These are phyloP conservation scores for Leucozona laternaria DNA, from an alignment of 2,888 invertebrate species.

Conservation along the genomic window DNA sequence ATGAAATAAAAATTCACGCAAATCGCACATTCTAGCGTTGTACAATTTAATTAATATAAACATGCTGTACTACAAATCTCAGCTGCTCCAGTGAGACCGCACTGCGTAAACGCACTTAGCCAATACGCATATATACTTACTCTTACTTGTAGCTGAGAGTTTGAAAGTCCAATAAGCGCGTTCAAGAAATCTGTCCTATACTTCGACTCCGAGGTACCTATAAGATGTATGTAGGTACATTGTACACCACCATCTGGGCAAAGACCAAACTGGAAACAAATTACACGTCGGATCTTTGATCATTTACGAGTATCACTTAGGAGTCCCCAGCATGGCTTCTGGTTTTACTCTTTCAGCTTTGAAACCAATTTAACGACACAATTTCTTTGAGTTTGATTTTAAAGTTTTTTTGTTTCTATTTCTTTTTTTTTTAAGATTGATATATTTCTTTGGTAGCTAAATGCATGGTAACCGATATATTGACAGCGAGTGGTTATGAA, in stretches of 20 bases:
- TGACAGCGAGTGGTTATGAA: constrained; percentile 71
- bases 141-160: background rate
- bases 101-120: constrained; percentile 57
- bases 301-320: constrained; percentile 67
- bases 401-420: background rate
- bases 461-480: constrained; percentile 55
- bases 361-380: constrained; percentile 47
- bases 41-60: constrained; percentile 74
- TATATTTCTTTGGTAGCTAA: constrained; percentile 49
- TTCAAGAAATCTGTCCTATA: background rate
- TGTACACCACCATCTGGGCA: constrained; percentile 45
- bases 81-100: constrained; percentile 32
- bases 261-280: constrained; percentile 70
- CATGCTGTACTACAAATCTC: constrained; percentile 67
- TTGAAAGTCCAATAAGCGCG: constrained; percentile 7
- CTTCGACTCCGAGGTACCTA: background rate
- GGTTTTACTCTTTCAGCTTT: constrained; percentile 69
- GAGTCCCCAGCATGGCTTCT: constrained; percentile 58
- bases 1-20: constrained; percentile 47
- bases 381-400: constrained; percentile 41
- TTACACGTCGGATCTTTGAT: constrained; percentile 73
- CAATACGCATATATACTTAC: no score
- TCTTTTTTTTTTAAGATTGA: constrained; percentile 26
- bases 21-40: constrained; percentile 65
- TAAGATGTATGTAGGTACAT: no score